phyloP scores from a whole-genome alignment of 2,113 vertebrate genomes.

The Cichladusa arquata region DNA sequence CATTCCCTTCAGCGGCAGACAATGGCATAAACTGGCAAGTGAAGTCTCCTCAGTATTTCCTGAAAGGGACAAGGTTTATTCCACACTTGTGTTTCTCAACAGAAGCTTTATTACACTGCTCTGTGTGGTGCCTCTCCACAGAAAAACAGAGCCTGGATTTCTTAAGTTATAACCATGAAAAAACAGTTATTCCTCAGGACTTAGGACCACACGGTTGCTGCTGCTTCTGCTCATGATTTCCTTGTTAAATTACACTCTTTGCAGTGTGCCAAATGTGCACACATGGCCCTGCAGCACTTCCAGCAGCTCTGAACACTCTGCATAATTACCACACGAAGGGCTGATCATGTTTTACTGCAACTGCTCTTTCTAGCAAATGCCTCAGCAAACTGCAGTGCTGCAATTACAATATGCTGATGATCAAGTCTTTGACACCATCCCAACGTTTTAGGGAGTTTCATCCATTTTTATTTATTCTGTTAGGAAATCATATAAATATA shows the following conservation, averaged over 20 bases:
- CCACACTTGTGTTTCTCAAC: background rate
- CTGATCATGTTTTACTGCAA: constrained; percentile 2
- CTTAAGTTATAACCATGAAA: background rate
- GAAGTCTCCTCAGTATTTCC: background rate
- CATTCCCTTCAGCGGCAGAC: background rate
- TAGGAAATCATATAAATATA: background rate
- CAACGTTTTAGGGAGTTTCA: background rate
- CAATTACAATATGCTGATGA: background rate
- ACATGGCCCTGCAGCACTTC: background rate
- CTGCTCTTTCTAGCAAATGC: constrained; percentile 30
- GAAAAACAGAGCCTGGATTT: background rate
- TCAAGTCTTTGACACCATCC: background rate
- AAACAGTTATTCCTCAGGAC: background rate
- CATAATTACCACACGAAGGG: background rate
- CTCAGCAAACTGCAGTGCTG: background rate
- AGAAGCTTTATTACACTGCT: background rate
- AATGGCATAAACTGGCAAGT: background rate
- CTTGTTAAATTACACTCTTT: background rate
- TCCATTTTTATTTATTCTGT: background rate
- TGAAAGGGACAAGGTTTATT: background rate
- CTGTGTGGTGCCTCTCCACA: background rate
- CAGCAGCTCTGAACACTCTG: constrained; percentile 7
- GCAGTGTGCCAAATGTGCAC: background rate
- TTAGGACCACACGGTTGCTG: background rate
- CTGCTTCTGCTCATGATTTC: background rate